These are phyloP conservation scores for Pollachius pollachius DNA, from an alignment of 2,113 vertebrate genomes.

Conservation along the genomic window DNA sequence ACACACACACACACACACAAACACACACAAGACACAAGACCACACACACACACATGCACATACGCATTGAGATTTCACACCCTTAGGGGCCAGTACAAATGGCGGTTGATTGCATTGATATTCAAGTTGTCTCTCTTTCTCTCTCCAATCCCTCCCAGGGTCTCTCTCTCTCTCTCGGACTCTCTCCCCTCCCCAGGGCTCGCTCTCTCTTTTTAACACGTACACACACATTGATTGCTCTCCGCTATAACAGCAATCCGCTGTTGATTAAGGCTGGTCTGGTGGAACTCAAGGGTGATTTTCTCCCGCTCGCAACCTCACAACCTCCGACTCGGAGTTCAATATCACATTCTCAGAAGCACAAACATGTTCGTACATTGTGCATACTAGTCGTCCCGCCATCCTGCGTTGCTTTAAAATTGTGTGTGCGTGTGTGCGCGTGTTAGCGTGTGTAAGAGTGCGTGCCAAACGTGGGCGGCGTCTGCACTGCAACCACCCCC, in stretches of 20 bases:
- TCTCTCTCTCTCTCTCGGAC: background rate
- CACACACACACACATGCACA: background rate
- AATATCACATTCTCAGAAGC: conserved; percentile 43
- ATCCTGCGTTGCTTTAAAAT: too few species aligned
- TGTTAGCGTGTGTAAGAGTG: too few species aligned
- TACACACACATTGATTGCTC: conserved; percentile 45
- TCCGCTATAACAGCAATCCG: conserved; percentile 56
- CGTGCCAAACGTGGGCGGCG: too few species aligned
- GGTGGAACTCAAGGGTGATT: conserved; percentile 39
- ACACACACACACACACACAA: conserved; percentile 29
- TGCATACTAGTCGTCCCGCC: conserved; percentile 54
- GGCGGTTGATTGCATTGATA: conserved; percentile 53
- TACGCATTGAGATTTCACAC: conserved; percentile 37
- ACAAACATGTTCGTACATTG: conserved; percentile 49
- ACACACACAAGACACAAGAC: conserved; percentile 5
- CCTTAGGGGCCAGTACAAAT: conserved; percentile 60
- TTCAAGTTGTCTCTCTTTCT: conserved; percentile 27
- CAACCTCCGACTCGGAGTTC: conserved; percentile 20
- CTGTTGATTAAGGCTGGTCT: conserved; percentile 50
- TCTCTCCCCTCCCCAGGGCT: background rate
- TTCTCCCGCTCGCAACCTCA: conserved; percentile 23
- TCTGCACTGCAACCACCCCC: too few species aligned
- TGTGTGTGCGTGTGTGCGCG: too few species aligned
- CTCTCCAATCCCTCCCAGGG: background rate
- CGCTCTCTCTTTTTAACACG: conserved; percentile 16